Conservation (phyloP, 2,797 vertebrate genomes). For the Eurystomus glaucurus region DNA sequence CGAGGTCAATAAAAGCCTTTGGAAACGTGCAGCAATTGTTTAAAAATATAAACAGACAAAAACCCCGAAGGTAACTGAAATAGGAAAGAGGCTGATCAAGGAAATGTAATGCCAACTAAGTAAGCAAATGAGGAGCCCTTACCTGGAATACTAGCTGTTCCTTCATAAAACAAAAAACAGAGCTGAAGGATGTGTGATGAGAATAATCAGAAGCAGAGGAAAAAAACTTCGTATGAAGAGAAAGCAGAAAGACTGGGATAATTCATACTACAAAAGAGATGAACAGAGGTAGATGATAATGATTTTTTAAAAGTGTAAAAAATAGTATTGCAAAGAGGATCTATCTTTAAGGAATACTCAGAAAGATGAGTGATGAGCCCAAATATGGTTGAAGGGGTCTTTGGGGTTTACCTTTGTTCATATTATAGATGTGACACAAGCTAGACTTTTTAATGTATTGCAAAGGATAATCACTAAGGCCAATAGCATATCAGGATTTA, state of each 20-base stretch:
- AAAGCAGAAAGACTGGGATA: not conserved
- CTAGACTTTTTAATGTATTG: not conserved
- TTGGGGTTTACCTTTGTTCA: not conserved
- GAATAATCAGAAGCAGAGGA: not conserved
- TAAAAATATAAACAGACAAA: conserved; percentile 13
- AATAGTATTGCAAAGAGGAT: not conserved
- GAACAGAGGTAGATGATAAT: not conserved
- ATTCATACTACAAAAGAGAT: not conserved
- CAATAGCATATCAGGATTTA: not conserved
- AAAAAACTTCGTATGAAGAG: not conserved
- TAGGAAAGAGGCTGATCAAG: not conserved
- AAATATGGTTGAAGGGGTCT: not conserved
- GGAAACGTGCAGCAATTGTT: not conserved
- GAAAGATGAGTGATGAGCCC: not conserved
- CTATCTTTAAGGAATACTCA: not conserved
- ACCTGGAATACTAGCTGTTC: not conserved
- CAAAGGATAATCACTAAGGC: not conserved
- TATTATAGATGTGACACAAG: not conserved
- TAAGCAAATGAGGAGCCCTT: not conserved
- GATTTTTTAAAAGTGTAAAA: not conserved
- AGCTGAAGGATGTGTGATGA: not conserved
- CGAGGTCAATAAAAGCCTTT: conserved; percentile 14
- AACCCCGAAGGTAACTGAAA: not conserved
- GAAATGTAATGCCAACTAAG: not conserved
- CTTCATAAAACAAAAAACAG: not conserved